Conservation (phyloP, 23 tunicate genomes). For the Phallusia fumigata region DNA sequence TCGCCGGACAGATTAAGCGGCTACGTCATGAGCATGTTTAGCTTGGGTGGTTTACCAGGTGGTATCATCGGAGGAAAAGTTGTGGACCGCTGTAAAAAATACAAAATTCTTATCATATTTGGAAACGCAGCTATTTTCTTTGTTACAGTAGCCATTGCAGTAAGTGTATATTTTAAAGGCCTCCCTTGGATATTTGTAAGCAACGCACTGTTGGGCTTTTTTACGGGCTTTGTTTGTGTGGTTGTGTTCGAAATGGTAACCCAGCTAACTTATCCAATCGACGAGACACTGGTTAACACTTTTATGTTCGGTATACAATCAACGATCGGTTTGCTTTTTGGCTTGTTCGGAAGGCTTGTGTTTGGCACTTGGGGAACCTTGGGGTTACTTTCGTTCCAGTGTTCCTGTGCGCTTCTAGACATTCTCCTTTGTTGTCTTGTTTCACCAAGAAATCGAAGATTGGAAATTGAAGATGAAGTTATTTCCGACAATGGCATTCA, state of each 20-base stretch:
- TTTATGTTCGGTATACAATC: not conserved
- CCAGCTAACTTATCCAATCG: not conserved
- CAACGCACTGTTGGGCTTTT: not conserved
- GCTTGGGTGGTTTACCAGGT: not conserved
- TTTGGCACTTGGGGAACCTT: not conserved
- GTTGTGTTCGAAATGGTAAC: not conserved
- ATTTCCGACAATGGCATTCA: too few species aligned
- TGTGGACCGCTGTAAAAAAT: not conserved
- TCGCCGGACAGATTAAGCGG: not conserved
- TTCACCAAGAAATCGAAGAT: not conserved
- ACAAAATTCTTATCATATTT: not conserved
- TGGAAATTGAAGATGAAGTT: not conserved
- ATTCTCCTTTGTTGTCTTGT: too few species aligned
- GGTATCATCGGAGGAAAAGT: not conserved
- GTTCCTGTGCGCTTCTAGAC: not conserved
- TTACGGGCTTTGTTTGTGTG: not conserved
- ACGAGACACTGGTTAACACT: slow-evolving; percentile 4
- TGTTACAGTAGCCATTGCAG: not conserved
- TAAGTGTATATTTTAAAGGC: not conserved
- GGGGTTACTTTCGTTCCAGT: not conserved
- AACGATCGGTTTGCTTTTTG: not conserved
- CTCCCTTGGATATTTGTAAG: not conserved
- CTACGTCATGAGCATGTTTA: not conserved
- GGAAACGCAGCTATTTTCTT: not conserved
- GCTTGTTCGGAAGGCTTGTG: not conserved